Base-by-base conservation (phyloP, 2,888 invertebrate species). In the Amphipoea lucens region DNA sequence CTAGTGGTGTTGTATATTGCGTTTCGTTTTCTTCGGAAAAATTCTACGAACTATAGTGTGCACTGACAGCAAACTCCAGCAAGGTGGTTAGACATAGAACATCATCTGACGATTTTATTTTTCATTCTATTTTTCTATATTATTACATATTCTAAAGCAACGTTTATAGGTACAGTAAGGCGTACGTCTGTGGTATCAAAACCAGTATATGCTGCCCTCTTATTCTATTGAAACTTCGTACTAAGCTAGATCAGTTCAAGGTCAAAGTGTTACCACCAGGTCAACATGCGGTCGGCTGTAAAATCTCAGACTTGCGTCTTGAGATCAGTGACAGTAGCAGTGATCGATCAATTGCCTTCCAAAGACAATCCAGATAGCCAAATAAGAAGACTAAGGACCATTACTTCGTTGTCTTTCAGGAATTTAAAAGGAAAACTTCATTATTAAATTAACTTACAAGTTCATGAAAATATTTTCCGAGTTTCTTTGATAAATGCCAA, bases 341-440 rank as follows among this genome's bases (percentile, higher is more conserved):
- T 40, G 20, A 76, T 40, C 29, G 12, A 75, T 75, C 29, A 51
- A 75, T 51, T 76, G 40, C n/a, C n/a, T 20, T n/a, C 9, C 29
- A 57, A 72, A 60, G 17, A 45, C 20, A 36, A 75, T n/a, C 42
- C 14, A 42, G 51, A 51, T 0, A 36, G 11, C 3, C 51, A 69
- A 54, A 67, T 54, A 54, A 67, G 17, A 17, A n/a, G 7, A 12
- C 60, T 23, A 36, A 7, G 11, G 6, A 36, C n/a, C n/a, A 72
- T 60, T 60, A 72, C 3, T 36, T 74, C 42, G 29, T 20, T 17
- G 23, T 29, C 60, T 40, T 48, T 48, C 20, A n/a, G n/a, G 48
- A 75, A 57, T 23, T 17, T 42, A 40, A 74, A 72, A 60, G 7
- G 11, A 36, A 20, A 60, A 9, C 12, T 36, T 12, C 36, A 60